Evolutionary conservation across 2,797 vertebrate genomes (phyloP).

Genomic region (Telmatherina bonti): DNA sequence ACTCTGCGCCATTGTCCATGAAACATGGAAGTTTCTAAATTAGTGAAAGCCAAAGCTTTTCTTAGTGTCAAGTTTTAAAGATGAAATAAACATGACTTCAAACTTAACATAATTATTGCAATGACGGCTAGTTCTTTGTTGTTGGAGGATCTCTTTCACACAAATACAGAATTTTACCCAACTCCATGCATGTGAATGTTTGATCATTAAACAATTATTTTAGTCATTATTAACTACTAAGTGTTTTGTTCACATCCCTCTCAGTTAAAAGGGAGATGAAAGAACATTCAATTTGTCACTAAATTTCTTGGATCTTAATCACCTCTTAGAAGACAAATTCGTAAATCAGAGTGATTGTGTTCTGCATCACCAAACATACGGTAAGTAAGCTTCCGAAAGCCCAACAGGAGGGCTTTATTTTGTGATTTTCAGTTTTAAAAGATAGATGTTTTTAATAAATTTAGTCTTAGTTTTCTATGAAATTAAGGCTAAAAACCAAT

Average conservation of each 20-base stretch:
- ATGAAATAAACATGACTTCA: neutral
- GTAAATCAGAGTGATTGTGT: too few species aligned
- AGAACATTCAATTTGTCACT: neutral
- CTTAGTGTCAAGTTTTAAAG: neutral
- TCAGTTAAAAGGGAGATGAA: neutral
- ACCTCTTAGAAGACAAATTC: neutral
- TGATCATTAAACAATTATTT: neutral
- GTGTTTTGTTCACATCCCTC: neutral
- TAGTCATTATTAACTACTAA: neutral
- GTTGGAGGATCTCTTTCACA: conserved; percentile 13
- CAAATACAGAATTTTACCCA: conserved; percentile 31
- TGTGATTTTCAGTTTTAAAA: neutral
- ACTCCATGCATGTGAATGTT: conserved; percentile 46
- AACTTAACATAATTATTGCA: conserved; percentile 52
- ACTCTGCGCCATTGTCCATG: neutral
- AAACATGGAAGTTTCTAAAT: neutral
- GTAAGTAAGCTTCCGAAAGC: neutral
- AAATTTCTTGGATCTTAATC: neutral
- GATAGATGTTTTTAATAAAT: neutral
- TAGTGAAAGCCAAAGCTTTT: neutral
- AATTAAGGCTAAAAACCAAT: neutral
- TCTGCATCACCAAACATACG: neutral
- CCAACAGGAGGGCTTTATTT: neutral
- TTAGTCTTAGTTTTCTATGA: neutral
- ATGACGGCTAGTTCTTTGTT: conserved; percentile 15